These are phyloP conservation scores for Spheniscus humboldti DNA, from an alignment of 2,797 vertebrate species.

Conservation along the genomic window DNA sequence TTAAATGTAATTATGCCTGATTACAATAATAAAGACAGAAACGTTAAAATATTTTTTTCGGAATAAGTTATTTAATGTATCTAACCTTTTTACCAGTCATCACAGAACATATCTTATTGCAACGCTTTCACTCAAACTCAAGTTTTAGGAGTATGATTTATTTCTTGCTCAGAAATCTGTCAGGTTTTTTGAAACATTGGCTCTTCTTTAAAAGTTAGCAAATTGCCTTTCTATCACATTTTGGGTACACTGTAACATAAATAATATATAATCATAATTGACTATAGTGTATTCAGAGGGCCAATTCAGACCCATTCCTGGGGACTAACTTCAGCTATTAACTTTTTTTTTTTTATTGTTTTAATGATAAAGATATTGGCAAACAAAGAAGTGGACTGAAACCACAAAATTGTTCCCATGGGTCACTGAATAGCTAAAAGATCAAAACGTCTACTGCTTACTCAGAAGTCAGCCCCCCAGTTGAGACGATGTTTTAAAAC, in stretches of 20 bases:
- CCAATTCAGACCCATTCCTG: background rate
- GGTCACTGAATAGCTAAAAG: background rate
- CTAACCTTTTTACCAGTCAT: background rate
- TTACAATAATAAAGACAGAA: background rate
- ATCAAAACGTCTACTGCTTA: background rate
- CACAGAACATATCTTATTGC: background rate
- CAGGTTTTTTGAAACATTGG: rapidly evolving
- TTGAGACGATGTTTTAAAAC: background rate
- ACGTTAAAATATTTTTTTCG: background rate
- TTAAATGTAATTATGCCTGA: background rate
- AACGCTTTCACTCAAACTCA: background rate
- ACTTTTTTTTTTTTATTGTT: background rate
- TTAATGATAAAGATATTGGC: background rate
- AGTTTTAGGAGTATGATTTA: background rate
- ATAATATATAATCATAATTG: background rate
- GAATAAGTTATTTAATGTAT: background rate
- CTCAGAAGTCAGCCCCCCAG: background rate
- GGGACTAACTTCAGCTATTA: background rate
- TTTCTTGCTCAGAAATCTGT: background rate
- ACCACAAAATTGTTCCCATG: background rate
- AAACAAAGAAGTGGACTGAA: background rate
- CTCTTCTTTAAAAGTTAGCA: background rate
- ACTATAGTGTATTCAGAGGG: background rate
- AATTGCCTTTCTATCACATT: background rate
- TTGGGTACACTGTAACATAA: background rate